Evolutionary conservation across 2,797 vertebrate species (phyloP).

Genomic region (Tapirus indicus): DNA sequence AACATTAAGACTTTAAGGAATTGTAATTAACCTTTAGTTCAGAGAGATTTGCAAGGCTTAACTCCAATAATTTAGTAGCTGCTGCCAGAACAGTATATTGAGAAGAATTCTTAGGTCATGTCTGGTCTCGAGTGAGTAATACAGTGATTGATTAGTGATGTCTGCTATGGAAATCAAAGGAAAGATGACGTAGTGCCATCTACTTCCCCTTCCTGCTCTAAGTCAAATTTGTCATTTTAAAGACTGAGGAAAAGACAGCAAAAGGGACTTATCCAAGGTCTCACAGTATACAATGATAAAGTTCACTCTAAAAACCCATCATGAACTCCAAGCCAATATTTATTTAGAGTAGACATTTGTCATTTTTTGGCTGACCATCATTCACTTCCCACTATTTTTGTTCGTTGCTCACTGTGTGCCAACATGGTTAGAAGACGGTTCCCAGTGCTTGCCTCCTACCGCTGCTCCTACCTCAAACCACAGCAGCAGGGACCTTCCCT

Average conservation of each 20-base stretch:
- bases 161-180: neutral
- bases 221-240: constrained; percentile 27
- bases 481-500: neutral
- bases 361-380: neutral
- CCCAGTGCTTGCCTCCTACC: neutral
- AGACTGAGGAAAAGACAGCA: neutral
- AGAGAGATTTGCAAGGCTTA: constrained; percentile 11
- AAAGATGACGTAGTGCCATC: neutral
- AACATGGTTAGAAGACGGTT: neutral
- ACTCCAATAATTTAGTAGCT: neutral
- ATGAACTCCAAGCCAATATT: neutral
- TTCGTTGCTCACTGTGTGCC: neutral
- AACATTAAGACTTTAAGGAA: constrained; percentile 36
- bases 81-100: neutral
- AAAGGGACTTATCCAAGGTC: neutral
- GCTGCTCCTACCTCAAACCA: neutral
- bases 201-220: neutral
- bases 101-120: neutral
- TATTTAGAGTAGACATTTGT: neutral
- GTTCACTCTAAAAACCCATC: neutral
- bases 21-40: constrained; percentile 49
- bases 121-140: neutral
- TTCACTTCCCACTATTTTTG: neutral
- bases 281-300: neutral
- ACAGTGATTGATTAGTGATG: neutral